phyloP scores from a whole-genome alignment of 2,113 vertebrate genomes.

The Sakesphorus luctuosus region DNA sequence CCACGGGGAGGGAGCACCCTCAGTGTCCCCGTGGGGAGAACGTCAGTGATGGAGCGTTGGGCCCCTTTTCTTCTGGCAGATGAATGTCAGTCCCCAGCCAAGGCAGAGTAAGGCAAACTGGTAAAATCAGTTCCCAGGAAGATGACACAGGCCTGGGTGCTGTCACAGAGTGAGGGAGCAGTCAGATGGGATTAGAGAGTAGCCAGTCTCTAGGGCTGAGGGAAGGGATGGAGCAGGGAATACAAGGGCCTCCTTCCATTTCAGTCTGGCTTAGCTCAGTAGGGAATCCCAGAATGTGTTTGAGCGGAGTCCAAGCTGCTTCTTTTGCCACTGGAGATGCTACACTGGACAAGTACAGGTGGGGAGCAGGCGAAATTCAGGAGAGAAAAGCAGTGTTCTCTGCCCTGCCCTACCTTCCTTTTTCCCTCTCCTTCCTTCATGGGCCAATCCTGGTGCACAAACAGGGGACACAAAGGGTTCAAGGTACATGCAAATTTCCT shows the following conservation, averaged over 20 bases:
- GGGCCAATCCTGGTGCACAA: neutral
- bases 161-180: neutral
- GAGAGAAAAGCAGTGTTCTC: neutral
- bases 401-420: neutral
- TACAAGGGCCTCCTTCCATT: neutral
- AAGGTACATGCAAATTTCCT: neutral
- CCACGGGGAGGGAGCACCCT: neutral
- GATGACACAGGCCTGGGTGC: neutral
- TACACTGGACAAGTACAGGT: neutral
- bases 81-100: conserved; percentile 20
- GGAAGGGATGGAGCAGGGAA: neutral
- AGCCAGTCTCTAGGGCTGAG: neutral
- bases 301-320: rapidly evolving
- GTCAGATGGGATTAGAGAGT: neutral
- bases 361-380: neutral
- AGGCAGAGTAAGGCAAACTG: conserved; percentile 10
- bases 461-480: rapidly evolving
- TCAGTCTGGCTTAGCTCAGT: neutral
- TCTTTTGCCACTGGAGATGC: neutral
- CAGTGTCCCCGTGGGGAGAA: neutral
- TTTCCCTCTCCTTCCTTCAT: neutral
- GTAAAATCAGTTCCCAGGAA: neutral
- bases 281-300: neutral
- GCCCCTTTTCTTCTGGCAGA: conserved; percentile 8
- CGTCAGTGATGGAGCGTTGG: neutral